Conservation (phyloP, 2,113 vertebrate genomes). For the Halcyon malimbica region DNA sequence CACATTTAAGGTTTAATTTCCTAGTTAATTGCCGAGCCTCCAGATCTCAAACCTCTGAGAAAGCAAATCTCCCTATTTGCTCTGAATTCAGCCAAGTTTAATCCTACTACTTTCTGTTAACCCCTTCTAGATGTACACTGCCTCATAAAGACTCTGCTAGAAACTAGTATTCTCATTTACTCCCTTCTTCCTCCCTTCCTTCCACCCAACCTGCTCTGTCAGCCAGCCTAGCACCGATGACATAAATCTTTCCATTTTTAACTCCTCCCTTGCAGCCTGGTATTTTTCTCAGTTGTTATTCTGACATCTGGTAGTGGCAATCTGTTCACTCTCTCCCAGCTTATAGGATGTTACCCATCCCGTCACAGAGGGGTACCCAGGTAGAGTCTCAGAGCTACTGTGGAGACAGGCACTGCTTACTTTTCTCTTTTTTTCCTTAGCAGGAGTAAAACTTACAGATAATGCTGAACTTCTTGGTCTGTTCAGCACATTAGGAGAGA, state of each 20-base stretch:
- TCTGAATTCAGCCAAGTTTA: slow-evolving; percentile 6
- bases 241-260: not conserved
- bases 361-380: not conserved
- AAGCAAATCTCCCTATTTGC: slow-evolving; percentile 23
- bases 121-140: not conserved
- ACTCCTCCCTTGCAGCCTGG: not conserved
- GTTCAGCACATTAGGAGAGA: not conserved
- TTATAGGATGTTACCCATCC: not conserved
- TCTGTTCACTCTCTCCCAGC: not conserved
- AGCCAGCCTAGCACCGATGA: not conserved
- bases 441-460: not conserved
- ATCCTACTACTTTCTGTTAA: slow-evolving; percentile 6
- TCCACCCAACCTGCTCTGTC: not conserved
- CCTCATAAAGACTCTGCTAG: not conserved
- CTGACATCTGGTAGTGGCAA: not conserved
- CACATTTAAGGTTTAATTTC: not conserved
- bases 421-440: not conserved
- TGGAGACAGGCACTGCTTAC: not conserved
- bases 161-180: not conserved
- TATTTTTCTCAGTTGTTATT: not conserved
- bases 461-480: not conserved
- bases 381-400: not conserved
- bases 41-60: not conserved
- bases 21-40: not conserved
- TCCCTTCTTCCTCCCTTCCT: not conserved